Evolutionary conservation across 2,888 invertebrate species (phyloP).

Genomic region (Cheiracanthium punctorium): DNA sequence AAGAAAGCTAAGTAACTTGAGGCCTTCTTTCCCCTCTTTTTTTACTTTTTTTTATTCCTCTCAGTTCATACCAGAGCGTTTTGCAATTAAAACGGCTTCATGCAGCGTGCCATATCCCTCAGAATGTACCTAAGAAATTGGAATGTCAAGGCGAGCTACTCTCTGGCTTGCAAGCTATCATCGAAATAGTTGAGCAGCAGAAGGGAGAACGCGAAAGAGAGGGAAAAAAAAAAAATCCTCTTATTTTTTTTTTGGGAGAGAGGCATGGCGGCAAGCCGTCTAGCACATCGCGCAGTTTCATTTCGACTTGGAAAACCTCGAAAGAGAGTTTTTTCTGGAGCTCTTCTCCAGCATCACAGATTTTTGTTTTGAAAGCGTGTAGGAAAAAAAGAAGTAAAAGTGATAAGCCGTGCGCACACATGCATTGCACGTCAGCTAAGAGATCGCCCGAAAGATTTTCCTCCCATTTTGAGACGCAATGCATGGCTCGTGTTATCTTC

Average conservation of each 20-base stretch:
- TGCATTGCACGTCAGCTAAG: too few species aligned
- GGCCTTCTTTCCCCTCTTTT: not conserved
- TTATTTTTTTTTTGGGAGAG: not conserved
- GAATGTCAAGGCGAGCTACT: slow-evolving; percentile 59
- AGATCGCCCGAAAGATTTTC: too few species aligned
- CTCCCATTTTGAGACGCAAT: too few species aligned
- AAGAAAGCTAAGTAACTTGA: slow-evolving; percentile 14
- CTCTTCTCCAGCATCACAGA: too few species aligned
- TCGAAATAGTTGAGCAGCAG: slow-evolving; percentile 37
- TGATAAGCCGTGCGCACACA: too few species aligned
- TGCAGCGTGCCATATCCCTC: slow-evolving; percentile 37
- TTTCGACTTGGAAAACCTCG: not conserved
- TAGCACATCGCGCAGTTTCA: not conserved
- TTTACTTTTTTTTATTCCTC: too few species aligned
- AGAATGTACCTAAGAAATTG: not conserved
- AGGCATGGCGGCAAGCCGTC: not conserved
- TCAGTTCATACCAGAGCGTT: not conserved
- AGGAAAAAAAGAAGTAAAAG: too few species aligned
- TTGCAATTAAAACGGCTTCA: slow-evolving; percentile 51
- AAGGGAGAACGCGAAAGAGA: too few species aligned
- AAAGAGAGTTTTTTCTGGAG: too few species aligned
- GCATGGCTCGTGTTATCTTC: too few species aligned
- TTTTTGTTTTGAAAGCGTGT: too few species aligned
- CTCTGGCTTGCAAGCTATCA: slow-evolving; percentile 27
- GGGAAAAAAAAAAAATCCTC: not conserved